These are phyloP conservation scores for Lasioglossum malachurum DNA, from an alignment of 2,888 invertebrate species.

Conservation along the genomic window DNA sequence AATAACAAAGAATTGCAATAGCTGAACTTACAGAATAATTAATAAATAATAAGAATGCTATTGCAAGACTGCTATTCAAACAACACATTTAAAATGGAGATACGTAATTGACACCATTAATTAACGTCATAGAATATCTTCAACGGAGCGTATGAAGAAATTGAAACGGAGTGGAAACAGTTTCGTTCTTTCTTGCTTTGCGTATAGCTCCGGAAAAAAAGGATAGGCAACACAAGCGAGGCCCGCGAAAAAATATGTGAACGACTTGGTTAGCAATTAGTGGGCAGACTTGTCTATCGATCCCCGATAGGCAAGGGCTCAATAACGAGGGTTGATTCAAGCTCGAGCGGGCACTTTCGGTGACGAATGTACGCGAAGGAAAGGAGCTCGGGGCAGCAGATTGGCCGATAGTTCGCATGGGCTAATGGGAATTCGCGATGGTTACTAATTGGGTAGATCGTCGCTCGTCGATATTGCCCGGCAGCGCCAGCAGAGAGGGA, in stretches of 20 bases:
- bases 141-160: neutral
- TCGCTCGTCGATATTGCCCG: constrained; percentile 74
- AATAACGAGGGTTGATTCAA: constrained; percentile 21
- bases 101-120: neutral
- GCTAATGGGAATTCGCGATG: constrained; percentile 79
- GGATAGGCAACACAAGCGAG: neutral
- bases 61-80: too few species aligned
- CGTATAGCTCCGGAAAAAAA: neutral
- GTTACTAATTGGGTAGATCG: constrained; percentile 81
- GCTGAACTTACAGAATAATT: neutral
- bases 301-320: neutral
- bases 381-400: constrained; percentile 61
- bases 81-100: neutral
- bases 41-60: neutral
- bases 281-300: neutral
- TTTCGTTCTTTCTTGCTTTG: neutral
- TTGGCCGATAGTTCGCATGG: constrained; percentile 72
- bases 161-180: neutral
- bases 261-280: neutral
- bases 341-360: constrained; percentile 53
- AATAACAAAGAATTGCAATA: neutral
- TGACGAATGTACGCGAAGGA: constrained; percentile 67
- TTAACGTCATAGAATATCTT: neutral
- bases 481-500: constrained; percentile 62
- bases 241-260: neutral